A percentile compares a stretch with the other conserved stretches of the same genome.
These are phyloP conservation scores for Lophura nycthemera DNA, from an alignment of 2,113 vertebrate genomes.

Conservation along the genomic window DNA sequence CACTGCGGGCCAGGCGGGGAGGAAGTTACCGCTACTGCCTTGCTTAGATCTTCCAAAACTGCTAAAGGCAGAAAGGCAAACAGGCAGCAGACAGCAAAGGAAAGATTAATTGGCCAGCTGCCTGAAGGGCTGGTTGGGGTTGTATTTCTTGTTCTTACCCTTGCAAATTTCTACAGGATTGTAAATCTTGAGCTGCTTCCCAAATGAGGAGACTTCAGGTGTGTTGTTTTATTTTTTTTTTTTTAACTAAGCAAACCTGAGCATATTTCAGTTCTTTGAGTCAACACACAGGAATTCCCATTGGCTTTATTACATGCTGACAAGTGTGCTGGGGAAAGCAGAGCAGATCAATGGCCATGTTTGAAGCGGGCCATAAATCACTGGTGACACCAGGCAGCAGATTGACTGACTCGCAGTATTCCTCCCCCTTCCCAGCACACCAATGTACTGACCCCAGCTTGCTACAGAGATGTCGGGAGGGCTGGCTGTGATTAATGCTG, in stretches of 20 bases:
- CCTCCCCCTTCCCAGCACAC: conserved; percentile 14
- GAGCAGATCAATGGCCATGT: conserved; percentile 50
- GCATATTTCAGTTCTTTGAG: conserved; percentile 54
- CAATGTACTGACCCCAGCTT: neutral
- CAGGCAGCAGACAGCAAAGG: conserved; percentile 65
- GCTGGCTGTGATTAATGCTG: conserved; percentile 11
- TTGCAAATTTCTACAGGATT: conserved; percentile 60
- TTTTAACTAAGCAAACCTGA: conserved; percentile 53
- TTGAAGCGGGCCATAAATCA: conserved; percentile 58
- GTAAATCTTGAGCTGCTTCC: conserved; percentile 70
- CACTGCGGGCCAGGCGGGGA: conserved; percentile 43
- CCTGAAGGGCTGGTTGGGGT: conserved; percentile 58
- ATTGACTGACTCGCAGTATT: conserved; percentile 37
- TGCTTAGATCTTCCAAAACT: conserved; percentile 55
- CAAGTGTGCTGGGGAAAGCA: conserved; percentile 40
- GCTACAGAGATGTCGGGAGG: neutral
- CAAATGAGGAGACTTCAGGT: conserved; percentile 62
- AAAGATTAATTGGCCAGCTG: conserved; percentile 61
- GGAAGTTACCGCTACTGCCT: conserved; percentile 23
- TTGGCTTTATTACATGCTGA: conserved; percentile 32
- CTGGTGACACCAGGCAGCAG: conserved; percentile 50
- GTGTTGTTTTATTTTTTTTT: conserved; percentile 51
- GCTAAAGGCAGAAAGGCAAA: conserved; percentile 58
- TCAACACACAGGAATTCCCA: conserved; percentile 58
- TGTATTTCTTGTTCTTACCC: conserved; percentile 69